Evolutionary conservation across 2,797 vertebrate genomes (phyloP), one percentile per base, ranked within the genome.

Genomic region (Lagocephalus sceleratus): DNA sequence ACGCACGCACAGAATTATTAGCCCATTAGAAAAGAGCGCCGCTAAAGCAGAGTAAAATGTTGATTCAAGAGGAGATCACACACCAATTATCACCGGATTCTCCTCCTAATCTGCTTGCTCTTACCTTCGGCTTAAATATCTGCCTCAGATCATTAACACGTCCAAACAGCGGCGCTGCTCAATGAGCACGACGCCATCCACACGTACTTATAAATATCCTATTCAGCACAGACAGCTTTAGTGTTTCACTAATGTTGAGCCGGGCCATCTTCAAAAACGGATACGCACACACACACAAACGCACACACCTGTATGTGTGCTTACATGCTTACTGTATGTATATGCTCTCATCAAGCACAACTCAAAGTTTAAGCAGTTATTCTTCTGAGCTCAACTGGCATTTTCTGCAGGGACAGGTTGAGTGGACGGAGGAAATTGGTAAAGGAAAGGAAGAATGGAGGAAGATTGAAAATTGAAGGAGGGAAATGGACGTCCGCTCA

Each of bases 401-500:
- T 71, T 46, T 73, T 41, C 6, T 41, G 19, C 40, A n/a, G 68
- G 59, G 53, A 69, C 63, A 80, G 73, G 62, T 66, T 55, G 44
- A 70, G 65, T 54, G 51, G 76, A 62, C 68, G 22, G 46, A 60
- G 48, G 35, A 61, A 43, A 71, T 68, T 77, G 45, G 32, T 35
- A 78, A 86, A 76, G 61, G 49, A 69, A 25, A 35, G 55, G 62
- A 79, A 81, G 81, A 85, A 84, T 82, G 52, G 58, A 70, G 60
- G 38, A 76, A 57, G 65, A 83, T 75, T 70, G 75, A 64, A 82
- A 85, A 86, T 79, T 75, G 81, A 83, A 76, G 73, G 73, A 73
- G 60, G 60, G 58, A 75, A 78, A 76, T 72, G 73, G 76, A 79
- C 46, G 51, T 61, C 38, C 2, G 64, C 60, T 78, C 54, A 66